These are phyloP conservation scores for Trichopria drosophilae DNA, from an alignment of 2,888 invertebrate species.

Conservation along the genomic window DNA sequence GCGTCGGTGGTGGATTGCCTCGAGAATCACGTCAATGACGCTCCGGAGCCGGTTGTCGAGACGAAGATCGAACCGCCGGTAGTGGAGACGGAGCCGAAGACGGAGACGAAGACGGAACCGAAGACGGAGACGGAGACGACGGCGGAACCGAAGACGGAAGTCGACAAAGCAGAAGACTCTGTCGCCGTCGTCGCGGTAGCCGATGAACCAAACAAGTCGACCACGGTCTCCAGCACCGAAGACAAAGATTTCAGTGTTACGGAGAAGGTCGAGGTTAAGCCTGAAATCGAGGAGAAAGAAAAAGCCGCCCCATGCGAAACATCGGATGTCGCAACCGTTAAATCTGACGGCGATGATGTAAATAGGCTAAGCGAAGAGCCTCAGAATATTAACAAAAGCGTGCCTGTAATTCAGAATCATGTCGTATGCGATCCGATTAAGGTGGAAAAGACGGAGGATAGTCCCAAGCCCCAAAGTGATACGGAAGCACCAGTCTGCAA, in stretches of 20 bases:
- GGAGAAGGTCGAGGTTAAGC: constrained; percentile 22
- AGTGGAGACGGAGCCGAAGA: constrained; percentile 14
- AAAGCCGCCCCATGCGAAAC: constrained; percentile 9
- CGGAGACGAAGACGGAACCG: constrained; percentile 30
- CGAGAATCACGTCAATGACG: constrained; percentile 22
- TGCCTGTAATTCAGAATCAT: constrained; percentile 54
- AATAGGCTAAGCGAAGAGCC: constrained; percentile 43
- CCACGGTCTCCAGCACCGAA: neutral
- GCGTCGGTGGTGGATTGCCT: constrained; percentile 30
- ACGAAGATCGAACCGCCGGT: constrained; percentile 6
- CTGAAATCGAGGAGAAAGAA: constrained; percentile 19
- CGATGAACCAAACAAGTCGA: constrained; percentile 16
- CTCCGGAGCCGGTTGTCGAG: constrained; percentile 31
- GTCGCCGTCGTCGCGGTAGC: constrained; percentile 16
- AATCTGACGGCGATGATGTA: constrained; percentile 23
- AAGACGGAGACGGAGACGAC: constrained; percentile 30
- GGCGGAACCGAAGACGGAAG: constrained; percentile 41
- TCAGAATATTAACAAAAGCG: constrained; percentile 47
- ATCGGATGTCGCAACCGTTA: neutral
- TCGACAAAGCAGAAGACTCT: constrained; percentile 4
- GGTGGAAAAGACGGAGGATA: constrained; percentile 35
- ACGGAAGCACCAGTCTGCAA: constrained; percentile 14
- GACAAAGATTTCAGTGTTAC: constrained; percentile 33
- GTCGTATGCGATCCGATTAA: constrained; percentile 47
- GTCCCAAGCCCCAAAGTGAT: neutral